These are phyloP conservation scores for Drosophila lacertosa DNA, from an alignment of 1,140 invertebrate genomes.

Conservation along the genomic window DNA sequence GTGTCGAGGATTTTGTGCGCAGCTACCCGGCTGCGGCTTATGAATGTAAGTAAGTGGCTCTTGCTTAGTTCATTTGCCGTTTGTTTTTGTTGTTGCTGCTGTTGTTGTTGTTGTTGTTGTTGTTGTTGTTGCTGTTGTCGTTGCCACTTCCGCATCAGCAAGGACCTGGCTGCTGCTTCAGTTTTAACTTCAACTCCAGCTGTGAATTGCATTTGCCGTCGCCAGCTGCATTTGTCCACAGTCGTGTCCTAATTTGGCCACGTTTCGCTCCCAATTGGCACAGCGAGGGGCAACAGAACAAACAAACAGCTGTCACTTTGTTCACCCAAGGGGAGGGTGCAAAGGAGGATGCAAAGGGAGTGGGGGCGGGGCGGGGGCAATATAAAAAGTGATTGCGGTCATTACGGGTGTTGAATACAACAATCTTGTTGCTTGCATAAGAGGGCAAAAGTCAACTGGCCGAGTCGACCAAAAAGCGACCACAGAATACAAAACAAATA, in stretches of 20 bases:
- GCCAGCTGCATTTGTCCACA: conserved; percentile 51
- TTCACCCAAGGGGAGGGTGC: no score
- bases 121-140: conserved; percentile 9
- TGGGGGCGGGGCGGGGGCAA: background rate
- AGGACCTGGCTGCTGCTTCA: conserved; percentile 23
- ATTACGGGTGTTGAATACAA: conserved; percentile 37
- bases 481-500: background rate
- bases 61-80: conserved; percentile 74
- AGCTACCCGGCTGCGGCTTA: conserved; percentile 54
- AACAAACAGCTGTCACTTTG: conserved; percentile 42
- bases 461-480: conserved; percentile 12
- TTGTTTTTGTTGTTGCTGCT: conserved; percentile 3
- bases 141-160: conserved; percentile 71
- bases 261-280: conserved; percentile 67
- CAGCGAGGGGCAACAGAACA: conserved; percentile 51
- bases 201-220: conserved; percentile 18
- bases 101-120: background rate
- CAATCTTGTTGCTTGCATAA: conserved; percentile 24
- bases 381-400: conserved; percentile 41
- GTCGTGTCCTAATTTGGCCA: conserved; percentile 69
- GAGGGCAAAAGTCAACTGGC: conserved; percentile 23
- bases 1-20: conserved; percentile 53
- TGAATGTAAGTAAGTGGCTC: conserved; percentile 80
- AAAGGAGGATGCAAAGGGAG: background rate
- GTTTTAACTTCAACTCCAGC: conserved; percentile 5